Evolutionary conservation across 2,888 invertebrate species (phyloP), one percentile per base, ranked within the genome.

Genomic region (Mystacides longicornis): DNA sequence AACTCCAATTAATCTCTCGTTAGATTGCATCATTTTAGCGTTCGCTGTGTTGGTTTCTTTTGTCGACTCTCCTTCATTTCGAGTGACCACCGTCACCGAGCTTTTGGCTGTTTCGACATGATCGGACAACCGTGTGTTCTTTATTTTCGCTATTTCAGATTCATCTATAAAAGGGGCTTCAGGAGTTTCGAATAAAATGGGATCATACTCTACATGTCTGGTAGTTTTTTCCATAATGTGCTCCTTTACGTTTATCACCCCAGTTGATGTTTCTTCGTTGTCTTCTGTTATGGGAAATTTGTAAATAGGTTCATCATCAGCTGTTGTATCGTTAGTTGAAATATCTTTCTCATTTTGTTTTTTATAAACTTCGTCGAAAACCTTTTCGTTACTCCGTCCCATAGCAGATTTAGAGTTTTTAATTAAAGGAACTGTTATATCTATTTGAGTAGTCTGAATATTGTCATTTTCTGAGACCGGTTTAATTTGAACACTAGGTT

Each of bases 261-360:
- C 5, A 11, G 4, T 23, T n/a, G 23, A 22, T 16, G 21, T 23
- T 48, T 48, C 48, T 2, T 22, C 4, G n/a, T 4, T 47, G 18
- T 48, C n/a, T 23, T 37, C 37, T n/a, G 3, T 14, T 3, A 37
- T 7, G 14, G 37, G 37, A 37, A n/a, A 37, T 37, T 37, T 37
- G 37, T 51, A 42, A 45, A 51, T 23, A 11, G 51, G 51, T 18
- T 51, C 51, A n/a, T 51, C 42, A 5, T 51, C 51, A 3, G 37
- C 14, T 1, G 16, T 18, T 46, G 3, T 18, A 19, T 20, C 3
- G 19, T 3, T 21, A 31, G 9, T 31, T 11, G 31, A 7, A 3
- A 9, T 23, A 14, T 23, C 7, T 49, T 49, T 23, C 21, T 14
- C 11, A 7, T 49, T n/a, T 2, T 9, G 14, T 22, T 49, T 23